phyloP scores from a whole-genome alignment of 2,888 invertebrate species.

The Elegia similella region DNA sequence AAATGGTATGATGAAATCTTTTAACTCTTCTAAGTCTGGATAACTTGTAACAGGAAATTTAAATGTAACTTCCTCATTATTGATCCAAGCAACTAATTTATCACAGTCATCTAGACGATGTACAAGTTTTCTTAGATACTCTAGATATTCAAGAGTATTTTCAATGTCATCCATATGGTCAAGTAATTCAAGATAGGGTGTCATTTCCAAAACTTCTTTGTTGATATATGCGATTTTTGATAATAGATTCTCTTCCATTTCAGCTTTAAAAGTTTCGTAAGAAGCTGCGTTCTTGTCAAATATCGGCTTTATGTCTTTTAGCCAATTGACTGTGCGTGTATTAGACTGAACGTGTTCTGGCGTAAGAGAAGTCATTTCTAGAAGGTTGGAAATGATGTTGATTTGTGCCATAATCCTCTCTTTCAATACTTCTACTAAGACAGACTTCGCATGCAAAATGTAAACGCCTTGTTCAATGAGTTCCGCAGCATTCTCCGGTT shows the following conservation, averaged over 20 bases:
- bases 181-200: conserved; percentile 88
- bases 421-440: conserved; percentile 85
- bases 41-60: conserved; percentile 90
- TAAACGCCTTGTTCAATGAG: conserved; percentile 90
- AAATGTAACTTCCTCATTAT: conserved; percentile 92
- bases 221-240: conserved; percentile 86
- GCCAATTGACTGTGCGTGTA: conserved; percentile 91
- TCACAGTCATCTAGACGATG: conserved; percentile 89
- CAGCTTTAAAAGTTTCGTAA: conserved; percentile 90
- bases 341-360: conserved; percentile 90
- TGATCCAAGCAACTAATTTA: conserved; percentile 91
- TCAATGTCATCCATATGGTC: conserved; percentile 92
- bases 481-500: conserved; percentile 90
- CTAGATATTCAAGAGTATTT: conserved; percentile 89
- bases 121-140: conserved; percentile 88
- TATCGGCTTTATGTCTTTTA: conserved; percentile 89
- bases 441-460: conserved; percentile 89
- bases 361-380: conserved; percentile 89
- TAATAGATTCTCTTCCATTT: conserved; percentile 91
- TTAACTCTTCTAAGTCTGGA: conserved; percentile 89
- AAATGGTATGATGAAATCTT: conserved; percentile 86
- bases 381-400: conserved; percentile 84
- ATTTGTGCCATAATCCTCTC: conserved; percentile 86
- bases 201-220: conserved; percentile 85
- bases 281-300: conserved; percentile 90